A percentile compares a stretch with the other conserved stretches of the same genome.
Conservation (phyloP, 1,140 invertebrate species). For the Drosophila sturtevanti region DNA sequence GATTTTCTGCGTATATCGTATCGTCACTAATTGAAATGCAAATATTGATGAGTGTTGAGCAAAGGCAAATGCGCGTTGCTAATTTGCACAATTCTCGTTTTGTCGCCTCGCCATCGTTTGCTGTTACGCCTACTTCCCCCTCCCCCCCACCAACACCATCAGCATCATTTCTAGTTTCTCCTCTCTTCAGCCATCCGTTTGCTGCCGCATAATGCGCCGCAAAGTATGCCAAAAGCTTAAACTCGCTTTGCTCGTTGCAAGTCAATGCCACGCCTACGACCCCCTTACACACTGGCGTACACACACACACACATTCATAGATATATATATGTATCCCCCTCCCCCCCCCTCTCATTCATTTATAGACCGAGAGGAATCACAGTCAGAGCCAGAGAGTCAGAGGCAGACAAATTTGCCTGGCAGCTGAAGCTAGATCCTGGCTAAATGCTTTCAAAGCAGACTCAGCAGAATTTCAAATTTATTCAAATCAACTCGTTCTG, state of each 20-base stretch:
- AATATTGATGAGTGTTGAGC: slow-evolving; percentile 78
- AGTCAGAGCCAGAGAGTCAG: slow-evolving; percentile 51
- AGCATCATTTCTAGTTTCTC: too few species aligned
- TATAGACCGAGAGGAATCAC: slow-evolving; percentile 19
- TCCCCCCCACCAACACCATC: too few species aligned
- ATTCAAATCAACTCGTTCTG: slow-evolving; percentile 76
- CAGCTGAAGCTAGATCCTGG: slow-evolving; percentile 18
- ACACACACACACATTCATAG: not conserved
- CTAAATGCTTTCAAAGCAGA: slow-evolving; percentile 64
- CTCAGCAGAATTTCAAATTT: slow-evolving; percentile 79
- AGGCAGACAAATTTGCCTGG: slow-evolving; percentile 42
- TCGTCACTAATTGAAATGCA: slow-evolving; percentile 77
- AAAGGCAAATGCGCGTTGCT: slow-evolving; percentile 60
- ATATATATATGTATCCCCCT: too few species aligned
- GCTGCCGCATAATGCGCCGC: slow-evolving; percentile 71
- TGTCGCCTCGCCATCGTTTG: slow-evolving; percentile 43
- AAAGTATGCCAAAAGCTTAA: slow-evolving; percentile 65
- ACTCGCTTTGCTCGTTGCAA: slow-evolving; percentile 45
- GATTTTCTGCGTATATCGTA: slow-evolving; percentile 48
- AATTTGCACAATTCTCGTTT: slow-evolving; percentile 76
- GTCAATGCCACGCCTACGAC: slow-evolving; percentile 54
- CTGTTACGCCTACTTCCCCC: not conserved
- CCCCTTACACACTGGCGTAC: not conserved
- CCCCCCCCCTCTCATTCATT: not conserved
- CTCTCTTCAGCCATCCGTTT: not conserved